Conservation (phyloP, 2,888 invertebrate genomes). For the Hirtodrosophila cameraria region DNA sequence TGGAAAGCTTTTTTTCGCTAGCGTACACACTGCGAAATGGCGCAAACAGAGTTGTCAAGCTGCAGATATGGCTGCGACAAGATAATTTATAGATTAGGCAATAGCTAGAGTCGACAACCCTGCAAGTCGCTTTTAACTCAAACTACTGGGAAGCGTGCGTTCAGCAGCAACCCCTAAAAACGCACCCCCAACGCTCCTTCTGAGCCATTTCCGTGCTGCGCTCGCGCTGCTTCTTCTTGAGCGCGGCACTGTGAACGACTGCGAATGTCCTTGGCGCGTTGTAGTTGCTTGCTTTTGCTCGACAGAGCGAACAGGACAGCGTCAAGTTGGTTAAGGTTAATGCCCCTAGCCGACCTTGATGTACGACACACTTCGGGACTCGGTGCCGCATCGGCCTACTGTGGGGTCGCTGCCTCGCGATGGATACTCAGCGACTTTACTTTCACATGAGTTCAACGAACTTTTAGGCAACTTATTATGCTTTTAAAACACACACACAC, state of each 20-base stretch:
- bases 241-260: conserved; percentile 36
- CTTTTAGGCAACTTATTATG: conserved; percentile 69
- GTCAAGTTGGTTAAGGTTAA: conserved; percentile 79
- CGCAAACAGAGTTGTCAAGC: conserved; percentile 52
- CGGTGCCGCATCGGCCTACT: conserved; percentile 60
- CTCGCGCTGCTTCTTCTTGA: conserved; percentile 40
- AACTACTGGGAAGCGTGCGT: conserved; percentile 32
- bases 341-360: conserved; percentile 83
- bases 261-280: conserved; percentile 70
- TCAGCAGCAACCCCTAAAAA: conserved; percentile 65
- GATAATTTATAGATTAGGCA: background rate
- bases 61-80: background rate
- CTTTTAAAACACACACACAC: conserved; percentile 30
- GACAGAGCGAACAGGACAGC: conserved; percentile 61
- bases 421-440: conserved; percentile 49
- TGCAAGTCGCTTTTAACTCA: conserved; percentile 51
- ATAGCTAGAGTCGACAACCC: conserved; percentile 49
- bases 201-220: conserved; percentile 60
- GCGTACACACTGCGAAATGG: conserved; percentile 40
- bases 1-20: conserved; percentile 45
- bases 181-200: conserved; percentile 57
- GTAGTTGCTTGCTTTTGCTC: conserved; percentile 45
- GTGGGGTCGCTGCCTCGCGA: conserved; percentile 31
- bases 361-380: conserved; percentile 73
- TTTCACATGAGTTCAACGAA: conserved; percentile 73